Base-by-base conservation (phyloP, 2,888 invertebrate species). In the Chloroclysta siterata region DNA sequence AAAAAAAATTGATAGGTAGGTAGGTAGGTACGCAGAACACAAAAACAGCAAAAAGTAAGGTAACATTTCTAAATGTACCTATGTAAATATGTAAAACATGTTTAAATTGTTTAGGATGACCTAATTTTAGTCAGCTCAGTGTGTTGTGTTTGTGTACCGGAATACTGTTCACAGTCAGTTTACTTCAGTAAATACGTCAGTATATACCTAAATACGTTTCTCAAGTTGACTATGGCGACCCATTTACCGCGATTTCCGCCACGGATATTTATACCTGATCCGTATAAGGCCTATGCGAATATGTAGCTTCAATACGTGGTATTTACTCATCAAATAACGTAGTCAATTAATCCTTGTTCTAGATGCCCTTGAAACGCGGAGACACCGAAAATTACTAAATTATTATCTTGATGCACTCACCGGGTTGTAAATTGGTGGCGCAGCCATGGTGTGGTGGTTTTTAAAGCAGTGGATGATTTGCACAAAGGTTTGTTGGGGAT, bases 361-460 rank as follows among this genome's bases (percentile, higher is more conserved):
- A 56, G 60, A 78, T 79, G 89, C 82, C 90, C 89, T 89, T 89
- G 87, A 82, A 72, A 79, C 11, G 8, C 13, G 15, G 10, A 51
- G 44, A 71, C 59, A 72, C 74, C 78, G 75, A 60, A 61, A 70
- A 53, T 50, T 11, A 14, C 29, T 61, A 47, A 52, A 53, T 54
- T 53, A 53, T 54, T 53, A 59, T 58, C 51, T 54, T 51, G 68
- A 59, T 58, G 17, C 55, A 82, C 91, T 85, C 77, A 92, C 91
- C 67, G 91, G 91, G 68, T 83, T 90, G 80, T 89, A 91, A 33
- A 91, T 88, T 1, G 87, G 84, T 64, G 81, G 82, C 61, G 83
- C 80, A 62, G 89, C 83, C 91, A 91, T 91, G 60, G 68, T 78
- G 70, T 58, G 47, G 62, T 50, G 63, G 65, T 70, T 68, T 72